Percentiles rank a stretch among this genome's conserved stretches.
Evolutionary conservation across 2,113 vertebrate species (phyloP).

Genomic region (Leptodactylus fuscus): DNA sequence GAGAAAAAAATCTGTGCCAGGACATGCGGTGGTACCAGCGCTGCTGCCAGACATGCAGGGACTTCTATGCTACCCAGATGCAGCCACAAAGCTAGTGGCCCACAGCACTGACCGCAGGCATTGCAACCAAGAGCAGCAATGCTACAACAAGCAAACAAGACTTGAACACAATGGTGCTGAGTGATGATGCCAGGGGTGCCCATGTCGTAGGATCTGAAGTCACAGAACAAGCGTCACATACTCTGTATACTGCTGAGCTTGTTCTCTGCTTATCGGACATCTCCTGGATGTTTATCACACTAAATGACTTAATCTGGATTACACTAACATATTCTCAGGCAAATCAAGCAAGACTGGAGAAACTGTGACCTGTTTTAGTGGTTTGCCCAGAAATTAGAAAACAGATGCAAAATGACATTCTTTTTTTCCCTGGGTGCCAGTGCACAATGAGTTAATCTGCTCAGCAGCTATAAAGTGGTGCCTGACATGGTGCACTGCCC

Average conservation of each 20-base stretch:
- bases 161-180: constrained; percentile 75
- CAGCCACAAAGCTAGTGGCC: constrained; percentile 79
- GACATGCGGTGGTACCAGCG: constrained; percentile 98
- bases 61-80: constrained; percentile 93
- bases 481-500: constrained; percentile 41
- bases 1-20: constrained; percentile 92
- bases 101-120: constrained; percentile 66
- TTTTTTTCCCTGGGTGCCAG: constrained; percentile 31
- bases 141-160: constrained; percentile 67
- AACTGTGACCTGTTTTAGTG: constrained; percentile 36
- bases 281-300: constrained; percentile 3
- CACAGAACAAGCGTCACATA: constrained; percentile 61
- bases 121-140: constrained; percentile 64
- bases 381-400: constrained; percentile 32
- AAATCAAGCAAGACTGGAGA: constrained; percentile 29
- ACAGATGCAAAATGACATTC: constrained; percentile 34
- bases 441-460: background rate
- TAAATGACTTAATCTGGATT: constrained; percentile 63
- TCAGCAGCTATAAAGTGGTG: constrained; percentile 33
- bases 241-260: constrained; percentile 20
- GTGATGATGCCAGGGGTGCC: constrained; percentile 75
- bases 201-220: constrained; percentile 65
- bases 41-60: constrained; percentile 94
- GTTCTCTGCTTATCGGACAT: constrained; percentile 30
- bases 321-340: constrained; percentile 40